phyloP scores from a whole-genome alignment of 2,113 vertebrate genomes.

The Benitochromis conjunctus region DNA sequence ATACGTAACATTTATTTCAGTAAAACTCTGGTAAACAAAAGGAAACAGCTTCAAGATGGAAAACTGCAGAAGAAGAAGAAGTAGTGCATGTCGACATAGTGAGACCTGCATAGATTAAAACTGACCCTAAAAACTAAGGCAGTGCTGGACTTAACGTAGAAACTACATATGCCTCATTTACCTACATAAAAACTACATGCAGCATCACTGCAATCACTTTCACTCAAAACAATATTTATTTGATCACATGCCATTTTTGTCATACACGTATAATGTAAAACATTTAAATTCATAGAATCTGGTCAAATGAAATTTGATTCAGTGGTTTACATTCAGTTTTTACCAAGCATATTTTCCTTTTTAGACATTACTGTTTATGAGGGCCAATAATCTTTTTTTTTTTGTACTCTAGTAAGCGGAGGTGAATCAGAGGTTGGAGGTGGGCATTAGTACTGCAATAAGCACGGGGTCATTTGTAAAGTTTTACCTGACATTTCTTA shows the following conservation, averaged over 20 bases:
- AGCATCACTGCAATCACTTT: background rate
- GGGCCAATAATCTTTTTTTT: background rate
- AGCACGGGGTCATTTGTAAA: background rate
- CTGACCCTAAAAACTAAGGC: background rate
- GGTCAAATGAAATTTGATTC: background rate
- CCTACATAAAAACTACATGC: background rate
- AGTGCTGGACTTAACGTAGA: background rate
- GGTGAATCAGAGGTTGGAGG: background rate
- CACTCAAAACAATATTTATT: background rate
- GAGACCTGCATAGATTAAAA: background rate
- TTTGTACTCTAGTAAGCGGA: fast-evolving
- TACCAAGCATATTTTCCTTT: background rate
- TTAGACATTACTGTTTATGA: background rate
- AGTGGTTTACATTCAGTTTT: background rate
- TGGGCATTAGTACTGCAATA: background rate
- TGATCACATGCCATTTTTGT: background rate
- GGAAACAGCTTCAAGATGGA: background rate
- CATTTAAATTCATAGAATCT: background rate
- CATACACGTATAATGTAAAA: background rate
- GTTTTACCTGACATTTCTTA: background rate
- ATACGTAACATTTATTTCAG: background rate
- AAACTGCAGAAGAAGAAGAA: background rate
- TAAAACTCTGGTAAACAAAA: background rate
- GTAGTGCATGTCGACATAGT: background rate
- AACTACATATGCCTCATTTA: background rate